Evolutionary conservation across 2,888 invertebrate species (phyloP).

Genomic region (Pecten maximus): DNA sequence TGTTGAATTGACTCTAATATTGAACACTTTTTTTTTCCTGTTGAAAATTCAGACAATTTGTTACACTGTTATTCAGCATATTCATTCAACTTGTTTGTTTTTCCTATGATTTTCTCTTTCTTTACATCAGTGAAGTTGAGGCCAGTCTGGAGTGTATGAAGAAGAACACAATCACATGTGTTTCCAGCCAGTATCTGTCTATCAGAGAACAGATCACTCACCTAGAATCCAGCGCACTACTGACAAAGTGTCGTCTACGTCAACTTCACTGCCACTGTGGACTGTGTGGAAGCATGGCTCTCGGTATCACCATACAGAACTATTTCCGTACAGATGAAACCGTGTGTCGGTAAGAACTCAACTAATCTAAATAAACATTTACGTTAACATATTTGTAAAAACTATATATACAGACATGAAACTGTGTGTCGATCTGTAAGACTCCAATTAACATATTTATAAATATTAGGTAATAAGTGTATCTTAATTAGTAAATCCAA

Average conservation of each 20-base stretch:
- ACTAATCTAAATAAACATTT: no score
- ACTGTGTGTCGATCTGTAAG: no score
- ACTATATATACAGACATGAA: no score
- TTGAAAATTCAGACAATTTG: no score
- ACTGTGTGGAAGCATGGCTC: conserved; percentile 43
- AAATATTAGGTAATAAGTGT: no score
- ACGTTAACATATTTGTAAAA: no score
- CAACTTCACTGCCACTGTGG: conserved; percentile 44
- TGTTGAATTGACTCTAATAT: no score
- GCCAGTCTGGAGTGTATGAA: conserved; percentile 38
- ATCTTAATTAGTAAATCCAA: no score
- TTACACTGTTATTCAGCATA: no score
- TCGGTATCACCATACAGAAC: conserved; percentile 45
- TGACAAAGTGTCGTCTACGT: conserved; percentile 36
- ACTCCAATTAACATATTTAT: no score
- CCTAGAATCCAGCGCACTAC: conserved; percentile 37
- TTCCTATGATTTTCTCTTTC: neutral
- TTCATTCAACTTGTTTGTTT: neutral
- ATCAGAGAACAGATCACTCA: neutral
- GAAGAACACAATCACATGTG: conserved; percentile 31
- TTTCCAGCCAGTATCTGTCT: neutral
- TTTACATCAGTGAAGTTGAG: conserved; percentile 26
- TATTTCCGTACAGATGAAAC: neutral
- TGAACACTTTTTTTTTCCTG: no score
- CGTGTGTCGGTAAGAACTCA: conserved; percentile 34